A percentile compares a stretch with the other conserved stretches of the same genome.
Conservation (phyloP, 2,888 invertebrate species). For the Altica lythri region DNA sequence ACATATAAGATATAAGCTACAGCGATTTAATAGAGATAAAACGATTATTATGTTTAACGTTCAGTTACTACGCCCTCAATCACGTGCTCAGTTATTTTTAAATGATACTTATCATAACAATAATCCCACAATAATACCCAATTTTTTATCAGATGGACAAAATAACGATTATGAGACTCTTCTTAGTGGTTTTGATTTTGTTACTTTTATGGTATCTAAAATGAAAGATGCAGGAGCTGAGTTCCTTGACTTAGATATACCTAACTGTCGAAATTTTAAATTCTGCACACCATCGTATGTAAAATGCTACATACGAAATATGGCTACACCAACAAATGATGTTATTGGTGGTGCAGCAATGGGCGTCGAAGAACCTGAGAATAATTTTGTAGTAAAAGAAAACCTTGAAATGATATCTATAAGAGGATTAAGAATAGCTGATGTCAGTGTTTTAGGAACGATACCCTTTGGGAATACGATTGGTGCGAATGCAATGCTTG, state of each 20-base stretch:
- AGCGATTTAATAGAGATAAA: conserved; percentile 42
- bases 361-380: conserved; percentile 51
- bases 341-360: conserved; percentile 49
- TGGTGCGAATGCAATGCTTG: conserved; percentile 63
- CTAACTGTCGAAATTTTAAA: conserved; percentile 53
- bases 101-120: conserved; percentile 58
- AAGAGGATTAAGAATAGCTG: conserved; percentile 57
- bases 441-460: conserved; percentile 54
- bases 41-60: conserved; percentile 45
- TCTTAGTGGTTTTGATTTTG: conserved; percentile 38
- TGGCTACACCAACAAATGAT: conserved; percentile 38
- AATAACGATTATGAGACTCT: conserved; percentile 40
- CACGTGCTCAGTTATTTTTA: conserved; percentile 57
- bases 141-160: conserved; percentile 63
- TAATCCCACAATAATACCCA: conserved; percentile 57
- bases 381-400: conserved; percentile 55
- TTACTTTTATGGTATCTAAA: conserved; percentile 39
- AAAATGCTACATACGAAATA: conserved; percentile 56
- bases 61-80: conserved; percentile 58
- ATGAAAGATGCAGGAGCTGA: conserved; percentile 43
- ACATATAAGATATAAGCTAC: conserved; percentile 41
- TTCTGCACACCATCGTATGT: conserved; percentile 55
- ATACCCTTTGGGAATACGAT: conserved; percentile 57
- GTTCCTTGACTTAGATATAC: conserved; percentile 52
- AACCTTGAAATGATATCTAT: conserved; percentile 55